Evolutionary conservation across 2,888 invertebrate genomes (phyloP).

Genomic region (Plebejus anna): DNA sequence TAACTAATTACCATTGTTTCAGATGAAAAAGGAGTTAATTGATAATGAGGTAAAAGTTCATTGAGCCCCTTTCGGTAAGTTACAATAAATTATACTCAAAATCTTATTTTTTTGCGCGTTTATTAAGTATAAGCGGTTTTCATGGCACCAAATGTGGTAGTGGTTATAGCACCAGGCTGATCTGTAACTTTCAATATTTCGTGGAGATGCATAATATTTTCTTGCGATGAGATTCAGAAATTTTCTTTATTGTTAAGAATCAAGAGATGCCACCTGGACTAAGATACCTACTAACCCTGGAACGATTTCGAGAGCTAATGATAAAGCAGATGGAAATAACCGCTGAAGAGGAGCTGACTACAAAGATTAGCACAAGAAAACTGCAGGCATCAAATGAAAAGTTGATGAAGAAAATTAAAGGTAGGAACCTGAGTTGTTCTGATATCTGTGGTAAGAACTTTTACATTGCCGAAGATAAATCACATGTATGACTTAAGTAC

Average conservation of each 20-base stretch:
- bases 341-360: conserved; percentile 68
- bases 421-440: conserved; percentile 42
- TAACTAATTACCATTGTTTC: conserved; percentile 36
- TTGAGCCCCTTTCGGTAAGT: not conserved
- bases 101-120: not conserved
- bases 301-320: conserved; percentile 62
- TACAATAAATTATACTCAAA: not conserved
- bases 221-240: not conserved
- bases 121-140: too few species aligned
- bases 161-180: not conserved
- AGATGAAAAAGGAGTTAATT: conserved; percentile 47
- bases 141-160: too few species aligned
- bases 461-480: not conserved
- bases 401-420: conserved; percentile 58
- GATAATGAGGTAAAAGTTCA: conserved; percentile 36
- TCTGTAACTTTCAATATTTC: not conserved
- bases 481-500: too few species aligned
- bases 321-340: conserved; percentile 61
- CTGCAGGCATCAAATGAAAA: conserved; percentile 65
- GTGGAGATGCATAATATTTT: not conserved
- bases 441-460: too few species aligned
- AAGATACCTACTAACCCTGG: conserved; percentile 57
- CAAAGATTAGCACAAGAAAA: conserved; percentile 62
- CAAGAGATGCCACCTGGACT: conserved; percentile 41
- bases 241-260: conserved; percentile 31